Evolutionary conservation across 1,140 invertebrate genomes (phyloP), one percentile per base, ranked within the genome.

Genomic region (Atta cephalotes): DNA sequence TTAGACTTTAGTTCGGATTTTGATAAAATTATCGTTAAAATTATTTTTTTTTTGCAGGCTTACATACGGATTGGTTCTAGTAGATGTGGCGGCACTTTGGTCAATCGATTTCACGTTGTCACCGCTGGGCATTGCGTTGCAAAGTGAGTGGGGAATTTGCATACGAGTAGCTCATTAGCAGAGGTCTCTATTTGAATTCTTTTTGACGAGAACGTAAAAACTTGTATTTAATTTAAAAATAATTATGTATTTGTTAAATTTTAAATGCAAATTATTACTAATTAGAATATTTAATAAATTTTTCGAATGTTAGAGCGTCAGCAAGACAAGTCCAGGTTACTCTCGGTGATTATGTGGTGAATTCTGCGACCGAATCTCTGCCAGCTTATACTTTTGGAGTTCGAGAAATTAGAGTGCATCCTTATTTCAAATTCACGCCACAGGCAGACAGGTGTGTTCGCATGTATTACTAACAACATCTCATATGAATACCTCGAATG

Each of bases 51-150:
- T 93, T 95, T 95, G 96, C 93, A 97, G 96, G 99, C 98, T 1
- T 99, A 99, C 95, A 99, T 99, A 89, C 96, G 98, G 92, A 99
- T 99, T 79, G 97, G 98, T 92, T 97, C 98, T 82, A 97, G 96
- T 95, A 98, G 98, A 94, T 99, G 99, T 94, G 99, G 99, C 9
- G 99, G 98, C 49, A 99, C 98, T 1, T 96, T 99, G 85, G 97
- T 99, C 87, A 99, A 98, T 90, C 96, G 98, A 68, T 97, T 98
- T 85, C 98, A 99, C 95, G 98, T 99, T 1, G 98, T 99, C 39
- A 99, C 98, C 45, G 99, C 99, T 16, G 99, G 99, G 3, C 99
- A 99, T 95, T 99, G 99, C 95, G 99, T 99, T 58, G 98, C 98
- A 39, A 97, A 97, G 97, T 97, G 95, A 96, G 95, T 92, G 39